phyloP scores from a whole-genome alignment of 2,797 vertebrate genomes.

The Coccyzus lansbergi region DNA sequence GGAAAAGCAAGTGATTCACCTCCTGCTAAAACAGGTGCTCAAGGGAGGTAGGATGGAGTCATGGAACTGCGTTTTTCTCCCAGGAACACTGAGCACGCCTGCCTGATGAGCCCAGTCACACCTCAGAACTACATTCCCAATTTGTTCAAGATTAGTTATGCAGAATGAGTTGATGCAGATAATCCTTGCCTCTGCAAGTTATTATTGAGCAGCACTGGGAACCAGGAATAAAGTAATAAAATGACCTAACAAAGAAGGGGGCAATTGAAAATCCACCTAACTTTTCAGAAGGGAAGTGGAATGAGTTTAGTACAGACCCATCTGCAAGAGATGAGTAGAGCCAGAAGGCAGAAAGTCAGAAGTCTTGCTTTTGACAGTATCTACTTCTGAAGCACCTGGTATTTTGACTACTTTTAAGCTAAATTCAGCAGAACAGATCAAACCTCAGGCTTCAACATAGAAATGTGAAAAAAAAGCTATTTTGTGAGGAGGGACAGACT shows the following conservation, averaged over 20 bases:
- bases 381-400: not conserved
- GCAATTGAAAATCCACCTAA: not conserved
- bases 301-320: not conserved
- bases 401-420: not conserved
- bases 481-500: not conserved
- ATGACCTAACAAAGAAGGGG: not conserved
- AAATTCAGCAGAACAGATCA: not conserved
- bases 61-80: not conserved
- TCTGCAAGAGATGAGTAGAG: not conserved
- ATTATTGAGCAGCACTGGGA: not conserved
- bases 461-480: not conserved
- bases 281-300: not conserved
- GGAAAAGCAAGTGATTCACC: conserved; percentile 36
- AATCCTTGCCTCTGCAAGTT: not conserved
- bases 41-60: not conserved
- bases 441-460: not conserved
- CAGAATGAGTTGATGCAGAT: not conserved
- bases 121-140: not conserved
- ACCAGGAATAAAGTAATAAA: not conserved
- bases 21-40: not conserved
- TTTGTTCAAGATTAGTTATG: not conserved
- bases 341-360: not conserved
- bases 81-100: not conserved
- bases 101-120: not conserved
- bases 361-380: not conserved